Evolutionary conservation across 2,797 vertebrate species (phyloP).

Genomic region (Poecile montanus): DNA sequence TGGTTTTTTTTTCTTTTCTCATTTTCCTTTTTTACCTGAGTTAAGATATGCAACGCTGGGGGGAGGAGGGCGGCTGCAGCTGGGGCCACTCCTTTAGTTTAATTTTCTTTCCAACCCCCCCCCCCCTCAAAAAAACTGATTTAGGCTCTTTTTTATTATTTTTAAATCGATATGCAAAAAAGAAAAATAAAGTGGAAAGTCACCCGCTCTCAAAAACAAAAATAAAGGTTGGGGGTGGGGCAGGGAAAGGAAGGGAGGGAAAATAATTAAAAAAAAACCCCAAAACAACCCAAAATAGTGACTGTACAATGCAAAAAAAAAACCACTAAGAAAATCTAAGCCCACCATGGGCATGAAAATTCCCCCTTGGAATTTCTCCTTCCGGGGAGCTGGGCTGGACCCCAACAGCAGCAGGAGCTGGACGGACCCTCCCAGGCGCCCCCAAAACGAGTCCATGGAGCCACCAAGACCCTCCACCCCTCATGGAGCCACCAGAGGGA

Average conservation of each 20-base stretch:
- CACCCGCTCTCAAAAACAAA: not conserved
- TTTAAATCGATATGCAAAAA: slow-evolving; percentile 48
- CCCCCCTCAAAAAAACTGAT: slow-evolving; percentile 25
- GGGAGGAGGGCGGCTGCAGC: slow-evolving; percentile 22
- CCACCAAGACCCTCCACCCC: not conserved
- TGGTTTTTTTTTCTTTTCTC: slow-evolving; percentile 44
- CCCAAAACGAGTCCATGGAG: not conserved
- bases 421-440: not conserved
- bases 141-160: not conserved
- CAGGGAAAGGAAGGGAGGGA: not conserved
- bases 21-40: slow-evolving; percentile 73
- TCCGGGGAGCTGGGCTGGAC: not conserved
- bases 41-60: slow-evolving; percentile 52
- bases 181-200: slow-evolving; percentile 47
- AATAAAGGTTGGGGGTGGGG: not conserved
- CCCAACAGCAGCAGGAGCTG: slow-evolving; percentile 4
- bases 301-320: slow-evolving; percentile 57
- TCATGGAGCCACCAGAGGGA: not conserved
- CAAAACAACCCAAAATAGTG: slow-evolving; percentile 19
- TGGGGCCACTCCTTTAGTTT: not conserved
- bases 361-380: not conserved
- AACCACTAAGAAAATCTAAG: not conserved
- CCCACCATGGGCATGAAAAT: not conserved
- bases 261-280: not conserved
- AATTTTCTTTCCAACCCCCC: slow-evolving; percentile 29